Base-by-base conservation (phyloP, 2,113 vertebrate genomes). In the Elephas maximus region DNA sequence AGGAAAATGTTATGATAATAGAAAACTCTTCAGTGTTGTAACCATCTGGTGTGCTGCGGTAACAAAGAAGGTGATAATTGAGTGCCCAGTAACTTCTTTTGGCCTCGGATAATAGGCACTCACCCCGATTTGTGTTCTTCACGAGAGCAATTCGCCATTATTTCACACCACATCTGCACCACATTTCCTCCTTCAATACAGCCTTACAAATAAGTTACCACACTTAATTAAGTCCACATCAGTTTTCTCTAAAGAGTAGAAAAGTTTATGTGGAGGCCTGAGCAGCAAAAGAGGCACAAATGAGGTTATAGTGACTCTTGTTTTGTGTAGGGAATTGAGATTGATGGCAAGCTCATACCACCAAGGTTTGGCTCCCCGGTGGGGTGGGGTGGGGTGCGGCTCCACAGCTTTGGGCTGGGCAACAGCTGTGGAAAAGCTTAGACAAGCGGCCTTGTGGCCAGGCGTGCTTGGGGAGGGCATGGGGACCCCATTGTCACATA, bases 141-240 rank as follows among this genome's bases (percentile, higher is more conserved):
- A 98, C 98, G 98, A 98, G 98, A 97, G 96, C 96, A 97, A 98
- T 95, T 91, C 98, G 97, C 98, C 98, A 97, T 98, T 98, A 98
- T 99, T 99, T 99, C 99, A 99, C 98, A 98, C 99, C 99, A 99
- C 99, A 99, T 99, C 99, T 99, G 99, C 99, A 99, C 98, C 96
- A 51, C 98, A 95, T 98, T 98, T 98, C 98, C 97, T 98, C 98
- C 98, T 98, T 99, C 98, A 99, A 99, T 99, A 98, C 95, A 93
- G 98, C 91, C 98, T 98, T 98, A 99, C 98, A 99, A 99, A 99
- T 98, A 99, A 99, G 99, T 99, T 99, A 99, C 99, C 99, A 99
- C 99, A 99, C 99, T 99, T 99, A 99, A 99, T 99, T 99, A 99
- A 99, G 98, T 99, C 99, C 98, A 98, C 98, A 99, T 99, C 98